phyloP scores from a whole-genome alignment of 1,140 invertebrate species.

The Drosophila parabipectinata region DNA sequence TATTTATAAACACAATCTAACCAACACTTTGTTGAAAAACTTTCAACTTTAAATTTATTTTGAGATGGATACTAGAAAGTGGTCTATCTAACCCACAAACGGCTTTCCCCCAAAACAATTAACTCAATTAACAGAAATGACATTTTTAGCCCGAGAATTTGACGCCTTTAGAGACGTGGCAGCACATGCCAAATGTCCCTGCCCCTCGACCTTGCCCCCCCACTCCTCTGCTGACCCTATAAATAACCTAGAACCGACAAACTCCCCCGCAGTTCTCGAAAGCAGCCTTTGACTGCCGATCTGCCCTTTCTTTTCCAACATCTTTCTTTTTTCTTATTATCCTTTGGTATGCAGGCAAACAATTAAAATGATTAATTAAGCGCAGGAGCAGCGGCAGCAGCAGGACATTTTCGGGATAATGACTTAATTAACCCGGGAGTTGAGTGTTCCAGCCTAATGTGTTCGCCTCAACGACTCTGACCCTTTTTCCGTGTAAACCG shows the following conservation, averaged over 20 bases:
- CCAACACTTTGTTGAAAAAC: neutral
- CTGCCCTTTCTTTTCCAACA: constrained; percentile 35
- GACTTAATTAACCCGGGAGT: constrained; percentile 69
- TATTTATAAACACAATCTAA: neutral
- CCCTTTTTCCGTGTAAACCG: constrained; percentile 69
- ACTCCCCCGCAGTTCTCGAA: constrained; percentile 37
- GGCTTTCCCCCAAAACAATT: constrained; percentile 29
- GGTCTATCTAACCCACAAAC: constrained; percentile 8
- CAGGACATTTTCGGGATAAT: constrained; percentile 78
- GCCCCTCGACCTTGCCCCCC: constrained; percentile 25
- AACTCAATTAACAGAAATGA: constrained; percentile 35
- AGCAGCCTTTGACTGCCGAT: constrained; percentile 21
- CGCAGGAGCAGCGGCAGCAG: constrained; percentile 49
- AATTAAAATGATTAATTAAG: constrained; percentile 81
- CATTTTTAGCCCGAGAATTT: constrained; percentile 40
- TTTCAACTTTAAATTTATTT: constrained; percentile 15
- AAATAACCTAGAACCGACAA: constrained; percentile 51
- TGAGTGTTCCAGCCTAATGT: constrained; percentile 73
- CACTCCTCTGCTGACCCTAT: constrained; percentile 40
- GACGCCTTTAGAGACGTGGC: constrained; percentile 15
- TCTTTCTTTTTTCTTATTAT: constrained; percentile 8
- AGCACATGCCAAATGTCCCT: constrained; percentile 64
- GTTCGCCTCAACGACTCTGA: constrained; percentile 76
- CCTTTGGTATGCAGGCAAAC: constrained; percentile 43
- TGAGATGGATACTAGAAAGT: constrained; percentile 12